phyloP scores from a whole-genome alignment of 2,113 vertebrate species.

The Nibea coibor region DNA sequence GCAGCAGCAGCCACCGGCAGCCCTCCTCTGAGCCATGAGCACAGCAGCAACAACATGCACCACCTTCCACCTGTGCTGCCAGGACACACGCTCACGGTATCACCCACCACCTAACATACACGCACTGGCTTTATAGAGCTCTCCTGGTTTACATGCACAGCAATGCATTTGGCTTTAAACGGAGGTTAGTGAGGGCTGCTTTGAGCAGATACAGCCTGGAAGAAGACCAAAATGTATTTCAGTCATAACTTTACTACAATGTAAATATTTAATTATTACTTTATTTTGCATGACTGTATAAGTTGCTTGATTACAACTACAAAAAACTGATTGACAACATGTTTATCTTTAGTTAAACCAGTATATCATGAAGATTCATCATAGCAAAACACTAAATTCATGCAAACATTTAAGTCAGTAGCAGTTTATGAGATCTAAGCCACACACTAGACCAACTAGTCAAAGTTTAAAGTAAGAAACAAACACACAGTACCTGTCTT shows the following conservation, averaged over 20 bases:
- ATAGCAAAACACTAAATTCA: background rate
- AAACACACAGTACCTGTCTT: conserved; percentile 48
- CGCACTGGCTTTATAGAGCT: background rate
- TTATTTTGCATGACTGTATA: background rate
- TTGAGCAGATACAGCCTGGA: conserved; percentile 6
- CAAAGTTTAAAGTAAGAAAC: conserved; percentile 10
- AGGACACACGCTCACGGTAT: conserved; percentile 35
- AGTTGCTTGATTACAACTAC: background rate
- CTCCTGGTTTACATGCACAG: background rate
- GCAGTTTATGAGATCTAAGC: background rate
- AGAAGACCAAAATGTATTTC: conserved; percentile 1
- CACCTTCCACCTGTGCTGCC: conserved; percentile 14
- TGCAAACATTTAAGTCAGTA: background rate
- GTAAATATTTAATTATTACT: background rate
- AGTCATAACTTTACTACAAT: background rate
- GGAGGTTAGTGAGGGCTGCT: background rate
- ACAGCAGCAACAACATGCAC: conserved; percentile 68
- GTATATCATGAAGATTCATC: background rate
- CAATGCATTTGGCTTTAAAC: conserved; percentile 1
- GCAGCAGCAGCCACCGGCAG: conserved; percentile 74
- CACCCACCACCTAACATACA: conserved; percentile 26
- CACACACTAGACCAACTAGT: background rate
- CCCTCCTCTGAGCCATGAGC: conserved; percentile 82
- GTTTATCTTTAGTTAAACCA: background rate
- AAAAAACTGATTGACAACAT: background rate